Evolutionary conservation across 2,888 invertebrate genomes (phyloP), one percentile per base, ranked within the genome.

Genomic region (Ennomos erosarius): DNA sequence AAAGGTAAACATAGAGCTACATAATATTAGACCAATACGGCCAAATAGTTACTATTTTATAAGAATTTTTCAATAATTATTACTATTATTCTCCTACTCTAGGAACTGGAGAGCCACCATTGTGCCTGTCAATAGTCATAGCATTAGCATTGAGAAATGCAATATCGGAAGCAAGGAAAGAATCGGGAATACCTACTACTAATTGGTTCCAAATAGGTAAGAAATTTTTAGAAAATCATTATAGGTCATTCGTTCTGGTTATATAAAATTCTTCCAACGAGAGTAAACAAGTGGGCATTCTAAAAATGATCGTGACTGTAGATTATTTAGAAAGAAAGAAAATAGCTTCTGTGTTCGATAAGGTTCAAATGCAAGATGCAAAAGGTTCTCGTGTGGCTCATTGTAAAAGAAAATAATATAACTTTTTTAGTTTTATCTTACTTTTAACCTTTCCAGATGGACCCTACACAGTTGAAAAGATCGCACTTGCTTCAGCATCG

Each of bases 101-200:
- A 94, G 94, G 88, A 46, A 86, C 86, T 12, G 91, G 89, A 8
- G 94, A 94, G 67, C 93, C 94, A 10, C 85, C 93, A 0, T 73
- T 88, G 0, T 92, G 92, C 61, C 69, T 93, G 66, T 73, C 91
- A 1, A 75, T 93, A 1, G 78, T 82, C 0, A 81, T 93, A 2
- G 88, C 94, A 8, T 85, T 95, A 50, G 95, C 96, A 1, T 81
- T 96, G 37, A 91, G 95, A 46, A 87, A 94, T 67, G 95, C 95
- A 0, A 79, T 96, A 9, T 87, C 93, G 57, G 91, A 94, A 5
- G 94, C 95, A 0, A 87, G 95, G 68, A 74, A 73, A 13, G 95
- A 96, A 45, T 88, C 93, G n/a, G 94, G 94, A 39, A 78, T 88
- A 42, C 85, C 83, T 0, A 82, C 84, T 9, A 84, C 80, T 0